Evolutionary conservation across 2,113 vertebrate species (phyloP).

Genomic region (Oreochromis spilurus): DNA sequence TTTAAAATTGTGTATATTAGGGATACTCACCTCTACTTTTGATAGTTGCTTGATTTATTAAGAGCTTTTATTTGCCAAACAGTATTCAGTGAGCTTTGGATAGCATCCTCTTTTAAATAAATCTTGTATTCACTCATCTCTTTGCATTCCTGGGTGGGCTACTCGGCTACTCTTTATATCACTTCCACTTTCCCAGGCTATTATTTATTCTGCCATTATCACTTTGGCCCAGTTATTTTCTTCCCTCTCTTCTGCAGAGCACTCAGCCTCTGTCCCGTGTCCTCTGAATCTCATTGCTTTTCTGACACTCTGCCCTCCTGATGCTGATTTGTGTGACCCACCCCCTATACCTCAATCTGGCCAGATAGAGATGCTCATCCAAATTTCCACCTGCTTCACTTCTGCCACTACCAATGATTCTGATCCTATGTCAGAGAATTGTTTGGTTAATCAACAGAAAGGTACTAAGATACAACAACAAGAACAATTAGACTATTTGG

Average conservation of each 20-base stretch:
- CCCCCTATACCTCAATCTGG: background rate
- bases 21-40: background rate
- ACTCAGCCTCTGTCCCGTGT: background rate
- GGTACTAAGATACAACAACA: background rate
- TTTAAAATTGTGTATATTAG: background rate
- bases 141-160: background rate
- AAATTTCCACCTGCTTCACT: fast-evolving
- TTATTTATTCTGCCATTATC: background rate
- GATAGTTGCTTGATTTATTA: background rate
- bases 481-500: background rate
- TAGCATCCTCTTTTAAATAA: background rate
- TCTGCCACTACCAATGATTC: background rate
- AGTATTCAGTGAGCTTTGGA: background rate
- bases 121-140: background rate
- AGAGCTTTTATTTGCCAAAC: background rate
- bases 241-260: background rate
- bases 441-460: background rate
- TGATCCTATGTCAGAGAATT: background rate
- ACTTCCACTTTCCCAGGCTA: background rate
- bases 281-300: background rate
- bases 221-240: background rate
- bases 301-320: background rate
- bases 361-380: background rate
- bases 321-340: background rate
- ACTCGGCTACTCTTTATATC: background rate